Percentiles rank a stretch among this genome's conserved stretches.
These are phyloP conservation scores for Pentalonia nigronervosa DNA, from an alignment of 1,140 invertebrate species.

Conservation along the genomic window DNA sequence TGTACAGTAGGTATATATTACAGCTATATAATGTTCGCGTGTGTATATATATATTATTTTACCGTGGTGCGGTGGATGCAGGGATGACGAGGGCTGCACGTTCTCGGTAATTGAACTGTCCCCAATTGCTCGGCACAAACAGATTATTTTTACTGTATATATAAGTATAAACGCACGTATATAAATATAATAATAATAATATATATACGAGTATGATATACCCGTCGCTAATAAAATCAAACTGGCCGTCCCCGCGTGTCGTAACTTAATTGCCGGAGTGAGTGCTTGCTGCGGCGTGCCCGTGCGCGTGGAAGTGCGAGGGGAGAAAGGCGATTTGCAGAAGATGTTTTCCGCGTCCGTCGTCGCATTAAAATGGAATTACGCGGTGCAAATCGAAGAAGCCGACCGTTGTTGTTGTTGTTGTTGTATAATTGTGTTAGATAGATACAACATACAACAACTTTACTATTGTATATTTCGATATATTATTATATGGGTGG, in stretches of 20 bases:
- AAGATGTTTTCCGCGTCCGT: neutral
- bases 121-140: conserved; percentile 36
- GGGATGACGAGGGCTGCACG: neutral
- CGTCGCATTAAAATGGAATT: neutral
- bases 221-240: conserved; percentile 19
- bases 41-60: neutral
- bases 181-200: neutral
- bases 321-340: neutral
- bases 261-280: neutral
- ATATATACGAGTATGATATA: neutral
- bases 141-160: conserved; percentile 7
- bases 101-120: conserved; percentile 49
- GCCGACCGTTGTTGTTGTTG: neutral
- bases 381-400: neutral
- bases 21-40: neutral
- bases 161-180: neutral
- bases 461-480: neutral
- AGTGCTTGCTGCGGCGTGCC: neutral
- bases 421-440: neutral
- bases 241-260: neutral
- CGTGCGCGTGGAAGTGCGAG: neutral
- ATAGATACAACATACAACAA: neutral
- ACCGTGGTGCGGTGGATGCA: neutral
- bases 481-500: neutral
- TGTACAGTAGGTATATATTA: neutral